Conservation (phyloP, 1,140 invertebrate genomes). For the Drosophila prosaltans region DNA sequence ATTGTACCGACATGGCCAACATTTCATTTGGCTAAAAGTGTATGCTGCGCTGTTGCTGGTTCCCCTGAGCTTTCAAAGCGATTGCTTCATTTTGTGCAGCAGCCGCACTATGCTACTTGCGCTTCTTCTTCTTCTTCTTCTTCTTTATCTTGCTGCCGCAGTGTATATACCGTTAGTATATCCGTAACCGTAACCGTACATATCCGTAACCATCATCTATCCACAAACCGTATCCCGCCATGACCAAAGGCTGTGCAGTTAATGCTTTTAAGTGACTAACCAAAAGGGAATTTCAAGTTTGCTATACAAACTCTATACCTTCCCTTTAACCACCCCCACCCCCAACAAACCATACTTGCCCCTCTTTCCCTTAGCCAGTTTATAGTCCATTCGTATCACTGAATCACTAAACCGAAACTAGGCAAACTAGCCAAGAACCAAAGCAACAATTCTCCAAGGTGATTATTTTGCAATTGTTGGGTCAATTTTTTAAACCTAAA, state of each 20-base stretch:
- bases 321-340: neutral
- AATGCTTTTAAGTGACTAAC: slow-evolving; percentile 51
- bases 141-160: neutral
- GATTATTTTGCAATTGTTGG: slow-evolving; percentile 73
- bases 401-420: slow-evolving; percentile 25
- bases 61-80: slow-evolving; percentile 62
- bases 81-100: slow-evolving; percentile 52
- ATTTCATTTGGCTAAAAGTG: slow-evolving; percentile 78
- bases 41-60: slow-evolving; percentile 42
- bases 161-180: too few relatives aligned
- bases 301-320: neutral
- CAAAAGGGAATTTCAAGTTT: slow-evolving; percentile 47
- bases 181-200: neutral
- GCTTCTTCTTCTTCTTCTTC: neutral
- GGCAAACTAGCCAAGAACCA: slow-evolving; percentile 33
- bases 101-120: neutral
- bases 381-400: neutral
- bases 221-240: neutral
- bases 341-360: neutral
- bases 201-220: neutral
- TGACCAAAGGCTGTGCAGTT: slow-evolving; percentile 25
- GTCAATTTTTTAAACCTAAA: slow-evolving; percentile 56
- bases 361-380: neutral
- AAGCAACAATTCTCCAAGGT: slow-evolving; percentile 59
- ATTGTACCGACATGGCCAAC: slow-evolving; percentile 54